Conservation (phyloP, 2,888 invertebrate species). For the Drosophila austrosaltans region DNA sequence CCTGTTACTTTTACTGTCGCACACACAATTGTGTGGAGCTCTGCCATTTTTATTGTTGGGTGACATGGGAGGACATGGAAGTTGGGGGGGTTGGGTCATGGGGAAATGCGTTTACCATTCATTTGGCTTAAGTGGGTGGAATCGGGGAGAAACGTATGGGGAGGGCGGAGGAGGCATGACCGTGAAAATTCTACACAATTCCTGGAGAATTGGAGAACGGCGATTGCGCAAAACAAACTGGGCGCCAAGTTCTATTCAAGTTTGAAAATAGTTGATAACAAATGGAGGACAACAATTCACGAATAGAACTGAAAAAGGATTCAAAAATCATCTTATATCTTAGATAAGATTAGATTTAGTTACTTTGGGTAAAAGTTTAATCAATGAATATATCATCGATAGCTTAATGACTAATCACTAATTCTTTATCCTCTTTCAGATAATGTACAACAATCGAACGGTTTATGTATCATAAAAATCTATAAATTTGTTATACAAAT, state of each 20-base stretch:
- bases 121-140: conserved; percentile 22
- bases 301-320: not conserved
- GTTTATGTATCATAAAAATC: not conserved
- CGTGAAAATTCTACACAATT: conserved; percentile 59
- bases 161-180: not conserved
- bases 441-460: no score
- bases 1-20: no score
- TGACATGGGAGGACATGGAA: not conserved
- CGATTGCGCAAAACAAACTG: conserved; percentile 61
- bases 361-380: no score
- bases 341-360: no score
- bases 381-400: no score
- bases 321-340: no score
- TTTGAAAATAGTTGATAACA: not conserved
- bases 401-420: no score
- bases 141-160: not conserved
- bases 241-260: conserved; percentile 56
- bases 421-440: no score
- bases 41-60: conserved; percentile 71
- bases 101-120: conserved; percentile 48
- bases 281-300: not conserved
- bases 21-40: conserved; percentile 38
- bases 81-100: conserved; percentile 16
- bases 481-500: not conserved
- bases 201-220: conserved; percentile 50